Percentiles rank a stretch among this genome's conserved stretches.
phyloP scores from a whole-genome alignment of 2,113 vertebrate genomes.

The Donacobius atricapilla region DNA sequence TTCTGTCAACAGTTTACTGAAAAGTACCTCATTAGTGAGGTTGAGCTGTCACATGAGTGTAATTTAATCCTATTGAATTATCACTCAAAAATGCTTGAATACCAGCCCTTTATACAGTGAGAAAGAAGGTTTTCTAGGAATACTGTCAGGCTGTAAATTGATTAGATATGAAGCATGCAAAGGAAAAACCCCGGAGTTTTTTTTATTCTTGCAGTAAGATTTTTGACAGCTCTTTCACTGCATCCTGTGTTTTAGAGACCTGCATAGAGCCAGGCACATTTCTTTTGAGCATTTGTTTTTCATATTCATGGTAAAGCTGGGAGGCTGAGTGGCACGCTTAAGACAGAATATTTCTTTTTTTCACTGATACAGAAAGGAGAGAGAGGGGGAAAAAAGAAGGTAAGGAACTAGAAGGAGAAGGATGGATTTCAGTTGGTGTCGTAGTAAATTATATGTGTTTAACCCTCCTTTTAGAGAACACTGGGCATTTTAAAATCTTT shows the following conservation, averaged over 20 bases:
- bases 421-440: background rate
- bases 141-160: slow-evolving; percentile 50
- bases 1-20: slow-evolving; percentile 86
- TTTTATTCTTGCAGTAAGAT: background rate
- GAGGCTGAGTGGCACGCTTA: background rate
- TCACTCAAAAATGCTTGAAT: slow-evolving; percentile 77
- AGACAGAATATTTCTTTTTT: background rate
- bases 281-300: slow-evolving; percentile 5
- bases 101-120: slow-evolving; percentile 68
- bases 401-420: background rate
- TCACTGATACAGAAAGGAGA: background rate
- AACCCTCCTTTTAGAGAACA: background rate
- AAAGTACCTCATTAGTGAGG: slow-evolving; percentile 81
- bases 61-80: slow-evolving; percentile 85
- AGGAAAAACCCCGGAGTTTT: background rate
- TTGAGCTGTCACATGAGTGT: slow-evolving; percentile 74
- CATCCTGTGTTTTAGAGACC: background rate
- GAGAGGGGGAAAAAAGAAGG: fast-evolving
- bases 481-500: background rate
- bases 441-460: background rate
- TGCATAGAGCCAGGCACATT: background rate
- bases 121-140: slow-evolving; percentile 71
- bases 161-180: slow-evolving; percentile 37
- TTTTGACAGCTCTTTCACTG: background rate
- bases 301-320: background rate